These are phyloP conservation scores for Nansenia antarctica DNA, from an alignment of 2,113 vertebrate species.

Conservation along the genomic window DNA sequence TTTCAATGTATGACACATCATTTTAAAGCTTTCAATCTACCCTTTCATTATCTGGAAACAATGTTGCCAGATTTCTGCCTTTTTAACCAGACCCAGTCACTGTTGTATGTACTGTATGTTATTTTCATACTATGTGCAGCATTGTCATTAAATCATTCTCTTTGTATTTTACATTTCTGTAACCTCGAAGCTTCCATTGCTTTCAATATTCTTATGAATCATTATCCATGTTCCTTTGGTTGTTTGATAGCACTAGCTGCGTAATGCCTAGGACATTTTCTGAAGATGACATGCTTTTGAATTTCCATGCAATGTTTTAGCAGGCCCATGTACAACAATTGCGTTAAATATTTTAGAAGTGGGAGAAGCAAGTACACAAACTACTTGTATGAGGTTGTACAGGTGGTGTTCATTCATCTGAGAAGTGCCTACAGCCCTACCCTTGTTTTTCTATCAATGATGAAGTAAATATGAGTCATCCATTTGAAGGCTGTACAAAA, in stretches of 20 bases:
- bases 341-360: too few relatives aligned
- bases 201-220: too few relatives aligned
- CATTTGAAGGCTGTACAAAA: not conserved
- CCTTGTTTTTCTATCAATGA: not conserved
- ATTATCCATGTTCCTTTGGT: not conserved
- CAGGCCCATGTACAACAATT: not conserved
- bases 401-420: not conserved
- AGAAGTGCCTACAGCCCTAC: not conserved
- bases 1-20: too few relatives aligned
- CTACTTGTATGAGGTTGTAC: not conserved
- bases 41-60: too few relatives aligned
- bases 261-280: not conserved
- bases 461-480: not conserved
- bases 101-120: not conserved
- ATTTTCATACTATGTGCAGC: not conserved
- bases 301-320: not conserved
- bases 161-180: too few relatives aligned
- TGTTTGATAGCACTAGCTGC: not conserved
- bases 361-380: not conserved
- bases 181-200: too few relatives aligned
- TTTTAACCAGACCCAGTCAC: too few relatives aligned
- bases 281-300: not conserved
- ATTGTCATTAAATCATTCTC: not conserved
- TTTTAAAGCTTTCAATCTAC: too few relatives aligned
- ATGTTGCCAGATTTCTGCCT: too few relatives aligned